Evolutionary conservation across 2,113 vertebrate species (phyloP), one percentile per base, ranked within the genome.

Genomic region (Solea solea): DNA sequence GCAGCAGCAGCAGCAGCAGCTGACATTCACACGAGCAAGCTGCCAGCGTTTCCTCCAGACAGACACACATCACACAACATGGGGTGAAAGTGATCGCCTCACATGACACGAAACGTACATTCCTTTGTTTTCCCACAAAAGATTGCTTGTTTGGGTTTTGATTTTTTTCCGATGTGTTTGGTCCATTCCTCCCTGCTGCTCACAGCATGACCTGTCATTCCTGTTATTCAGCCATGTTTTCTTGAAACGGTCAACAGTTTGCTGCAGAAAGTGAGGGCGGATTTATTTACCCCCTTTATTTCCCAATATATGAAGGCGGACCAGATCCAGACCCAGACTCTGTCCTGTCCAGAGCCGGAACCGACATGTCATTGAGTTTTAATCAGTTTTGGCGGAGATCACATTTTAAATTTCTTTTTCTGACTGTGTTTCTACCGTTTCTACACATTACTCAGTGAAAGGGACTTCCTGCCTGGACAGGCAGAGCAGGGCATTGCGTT

Each of bases 21-120:
- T 86, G 87, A 88, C 81, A 79, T 81, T 84, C 84, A 83, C 66
- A 85, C 79, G 72, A 71, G 53, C 80, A 72, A 72, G 59, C 69
- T 76, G 68, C 70, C 68, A 70, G 55, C 56, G 55, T 80, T 69
- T 86, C 74, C 76, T 76, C 34, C 66, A 59, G 59, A 28, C 66
- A 59, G 59, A 82, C 81, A 67, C 59, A 51, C 54, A 57, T 69
- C 71, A 39, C 66, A 1, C 56, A 74, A 62, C 5, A 0, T 28
- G 14, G 60, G 68, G 64, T 12, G 42, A 68, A 21, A 57, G 54
- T 60, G 68, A 71, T 78, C 53, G 63, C 69, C 10, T 55, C 52
- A 16, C 48, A 80, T 64, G 60, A 49, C 66, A 51, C 34, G 13
- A 25, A 5, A 11, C 69, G 52, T 62, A 59, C 64, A 15, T 52